A percentile compares a stretch with the other conserved stretches of the same genome.
Evolutionary conservation across 2,113 vertebrate species (phyloP).

Genomic region (Peromyscus maniculatus): DNA sequence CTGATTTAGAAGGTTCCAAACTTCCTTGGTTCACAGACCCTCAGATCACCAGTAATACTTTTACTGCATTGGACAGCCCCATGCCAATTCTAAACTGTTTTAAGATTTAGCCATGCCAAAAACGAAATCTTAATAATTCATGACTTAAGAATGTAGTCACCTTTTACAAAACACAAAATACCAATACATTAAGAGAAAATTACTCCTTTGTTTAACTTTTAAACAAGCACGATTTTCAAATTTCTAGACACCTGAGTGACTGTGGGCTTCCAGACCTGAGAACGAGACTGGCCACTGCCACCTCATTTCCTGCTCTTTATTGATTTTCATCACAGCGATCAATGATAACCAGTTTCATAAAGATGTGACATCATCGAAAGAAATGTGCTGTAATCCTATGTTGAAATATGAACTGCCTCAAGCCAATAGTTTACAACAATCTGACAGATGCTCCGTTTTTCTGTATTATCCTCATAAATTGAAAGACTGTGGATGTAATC

Average conservation of each 20-base stretch:
- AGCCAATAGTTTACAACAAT: slow-evolving; percentile 19
- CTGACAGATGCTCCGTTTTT: slow-evolving; percentile 47
- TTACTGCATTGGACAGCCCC: not conserved
- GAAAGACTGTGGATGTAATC: slow-evolving; percentile 28
- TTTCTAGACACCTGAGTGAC: not conserved
- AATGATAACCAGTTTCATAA: slow-evolving; percentile 53
- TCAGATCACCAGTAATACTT: not conserved
- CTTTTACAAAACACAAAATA: not conserved
- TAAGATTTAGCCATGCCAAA: not conserved
- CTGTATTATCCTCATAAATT: slow-evolving; percentile 60
- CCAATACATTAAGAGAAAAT: slow-evolving; percentile 13
- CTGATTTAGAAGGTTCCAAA: not conserved
- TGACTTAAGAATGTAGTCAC: not conserved
- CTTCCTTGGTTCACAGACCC: not conserved
- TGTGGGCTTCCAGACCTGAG: not conserved
- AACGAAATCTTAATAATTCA: slow-evolving; percentile 29
- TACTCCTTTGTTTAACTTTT: not conserved
- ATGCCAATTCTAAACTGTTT: not conserved
- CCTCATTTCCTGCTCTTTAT: slow-evolving; percentile 20
- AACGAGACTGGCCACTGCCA: not conserved
- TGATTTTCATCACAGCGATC: slow-evolving; percentile 26
- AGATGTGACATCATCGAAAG: slow-evolving; percentile 30
- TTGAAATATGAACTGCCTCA: slow-evolving; percentile 56
- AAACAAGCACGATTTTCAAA: not conserved
- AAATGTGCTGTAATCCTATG: not conserved